Evolutionary conservation across 2,797 vertebrate species (phyloP), one percentile per base, ranked within the genome.

Genomic region (Geotrypetes seraphini): DNA sequence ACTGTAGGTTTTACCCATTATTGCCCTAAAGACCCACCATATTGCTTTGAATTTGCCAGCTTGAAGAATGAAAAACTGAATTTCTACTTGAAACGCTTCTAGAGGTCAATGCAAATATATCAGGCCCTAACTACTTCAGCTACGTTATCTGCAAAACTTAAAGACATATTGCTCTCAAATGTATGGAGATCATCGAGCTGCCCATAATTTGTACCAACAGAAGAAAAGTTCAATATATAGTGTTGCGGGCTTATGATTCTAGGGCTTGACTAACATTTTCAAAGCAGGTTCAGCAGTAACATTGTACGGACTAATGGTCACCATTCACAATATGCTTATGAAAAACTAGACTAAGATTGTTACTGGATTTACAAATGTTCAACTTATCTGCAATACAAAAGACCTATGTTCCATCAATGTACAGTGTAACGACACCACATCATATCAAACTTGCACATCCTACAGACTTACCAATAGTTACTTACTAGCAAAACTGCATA

Each of bases 401-500:
- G 43, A 49, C 50, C 60, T 71, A 61, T 47, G 59, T 43, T 53
- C 58, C 36, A 31, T 46, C 37, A 50, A 46, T 38, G 57, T 58
- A 69, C 52, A 75, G 66, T 65, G 44, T 56, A 75, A 73, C 46
- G 48, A 55, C 60, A 65, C 60, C 52, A 53, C 71, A 76, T 71
- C 43, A 52, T 53, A 56, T 46, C 28, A 52, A 51, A 59, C 48
- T 53, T 50, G 57, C 63, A 50, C 55, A 47, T 66, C 39, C 53
- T 67, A 63, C 39, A 36, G 72, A 72, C 66, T 70, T 61, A 76
- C 55, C 60, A 64, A 70, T 55, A 50, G 53, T 59, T 54, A 56
- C 49, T 59, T 68, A 78, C 74, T 70, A 77, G 66, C 55, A 67
- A 73, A 75, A 71, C 53, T 49, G 51, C 58, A 63, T 52, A 64